Percentiles rank a stretch among this genome's conserved stretches.
phyloP scores from a whole-genome alignment of 37 sponge, comb jelly and placozoan species.

The Agelas oroides region DNA sequence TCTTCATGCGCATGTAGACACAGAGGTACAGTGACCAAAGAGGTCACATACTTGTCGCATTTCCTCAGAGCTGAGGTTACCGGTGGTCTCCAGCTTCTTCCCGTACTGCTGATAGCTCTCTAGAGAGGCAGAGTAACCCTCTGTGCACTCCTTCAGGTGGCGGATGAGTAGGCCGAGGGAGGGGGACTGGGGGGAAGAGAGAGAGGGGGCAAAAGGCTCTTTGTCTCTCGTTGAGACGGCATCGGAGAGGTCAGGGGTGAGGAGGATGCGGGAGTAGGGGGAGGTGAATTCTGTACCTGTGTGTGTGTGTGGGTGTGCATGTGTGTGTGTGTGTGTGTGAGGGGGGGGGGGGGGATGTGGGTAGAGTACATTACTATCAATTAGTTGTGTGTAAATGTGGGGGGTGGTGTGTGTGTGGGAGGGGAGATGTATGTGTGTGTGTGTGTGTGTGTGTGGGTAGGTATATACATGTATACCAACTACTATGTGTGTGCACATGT shows the following conservation, averaged over 20 bases:
- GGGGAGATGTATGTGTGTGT: no score
- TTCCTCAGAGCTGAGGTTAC: slow-evolving; percentile 41
- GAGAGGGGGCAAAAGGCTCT: slow-evolving; percentile 12
- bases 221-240: not conserved
- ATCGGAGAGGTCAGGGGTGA: slow-evolving; percentile 58
- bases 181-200: slow-evolving; percentile 19
- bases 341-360: no score
- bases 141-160: slow-evolving; percentile 62
- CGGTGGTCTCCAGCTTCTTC: slow-evolving; percentile 47
- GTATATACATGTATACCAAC: no score
- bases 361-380: no score
- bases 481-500: no score
- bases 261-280: slow-evolving; percentile 35
- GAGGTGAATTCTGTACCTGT: slow-evolving; percentile 49
- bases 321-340: no score
- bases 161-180: slow-evolving; percentile 69
- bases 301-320: no score
- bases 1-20: no score
- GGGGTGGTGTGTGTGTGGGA: no score
- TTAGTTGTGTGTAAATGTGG: slow-evolving; percentile 5
- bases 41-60: slow-evolving; percentile 47
- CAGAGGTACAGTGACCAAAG: no score
- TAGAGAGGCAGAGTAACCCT: slow-evolving; percentile 28
- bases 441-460: no score
- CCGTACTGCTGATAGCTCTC: slow-evolving; percentile 50